Percentiles rank a stretch among this genome's conserved stretches.
Evolutionary conservation across 2,888 invertebrate genomes (phyloP).

Genomic region (Syrista parreyssii): DNA sequence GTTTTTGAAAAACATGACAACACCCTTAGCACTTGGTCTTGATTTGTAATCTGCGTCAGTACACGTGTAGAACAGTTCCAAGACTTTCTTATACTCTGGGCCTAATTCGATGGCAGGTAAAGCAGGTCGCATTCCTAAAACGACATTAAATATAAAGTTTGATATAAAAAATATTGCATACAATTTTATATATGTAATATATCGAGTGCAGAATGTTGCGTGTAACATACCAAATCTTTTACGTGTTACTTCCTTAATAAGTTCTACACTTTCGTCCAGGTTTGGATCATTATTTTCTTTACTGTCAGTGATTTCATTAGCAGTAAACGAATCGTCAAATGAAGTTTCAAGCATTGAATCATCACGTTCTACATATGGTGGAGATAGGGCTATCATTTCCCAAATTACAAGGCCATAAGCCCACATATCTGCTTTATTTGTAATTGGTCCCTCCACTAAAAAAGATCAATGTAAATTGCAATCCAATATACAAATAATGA

Average conservation of each 20-base stretch:
- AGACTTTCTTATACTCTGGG: conserved; percentile 72
- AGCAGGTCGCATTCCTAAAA: conserved; percentile 76
- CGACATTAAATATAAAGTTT: not conserved
- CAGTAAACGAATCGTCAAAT: conserved; percentile 46
- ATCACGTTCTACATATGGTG: conserved; percentile 71
- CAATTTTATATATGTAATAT: not conserved
- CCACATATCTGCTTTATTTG: conserved; percentile 82
- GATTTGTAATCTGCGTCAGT: conserved; percentile 72
- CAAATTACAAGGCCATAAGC: conserved; percentile 82
- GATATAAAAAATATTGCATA: not conserved
- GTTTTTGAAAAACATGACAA: conserved; percentile 66
- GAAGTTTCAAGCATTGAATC: conserved; percentile 36
- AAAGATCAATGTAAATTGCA: conserved; percentile 4
- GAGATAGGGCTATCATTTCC: conserved; percentile 82
- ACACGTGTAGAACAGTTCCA: conserved; percentile 79
- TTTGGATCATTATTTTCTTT: conserved; percentile 37
- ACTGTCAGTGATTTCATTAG: conserved; percentile 20
- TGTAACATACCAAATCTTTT: not conserved
- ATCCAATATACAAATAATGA: not conserved
- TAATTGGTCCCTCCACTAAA: conserved; percentile 69
- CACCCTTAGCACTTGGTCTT: conserved; percentile 73
- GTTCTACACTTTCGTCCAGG: conserved; percentile 42
- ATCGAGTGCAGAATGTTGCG: conserved; percentile 22
- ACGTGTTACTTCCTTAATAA: conserved; percentile 28
- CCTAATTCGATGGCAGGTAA: conserved; percentile 74